A percentile compares a stretch with the other conserved stretches of the same genome.
Conservation (phyloP, 2,113 vertebrate species). For the Budorcas taxicolor region DNA sequence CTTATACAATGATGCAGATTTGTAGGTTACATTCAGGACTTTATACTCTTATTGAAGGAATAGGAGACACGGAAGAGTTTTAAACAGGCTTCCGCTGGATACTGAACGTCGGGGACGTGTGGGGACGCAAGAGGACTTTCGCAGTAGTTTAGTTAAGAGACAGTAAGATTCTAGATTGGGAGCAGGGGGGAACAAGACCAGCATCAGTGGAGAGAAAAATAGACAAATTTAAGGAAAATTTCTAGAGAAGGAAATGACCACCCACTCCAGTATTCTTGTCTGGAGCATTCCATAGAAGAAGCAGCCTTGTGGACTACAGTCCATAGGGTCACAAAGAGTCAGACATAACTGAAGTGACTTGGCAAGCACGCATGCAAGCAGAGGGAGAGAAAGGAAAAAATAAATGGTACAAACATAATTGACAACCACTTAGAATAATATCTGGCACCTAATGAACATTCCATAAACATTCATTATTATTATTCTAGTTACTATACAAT, state of each 20-base stretch:
- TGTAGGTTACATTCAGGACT: neutral
- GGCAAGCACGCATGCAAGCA: neutral
- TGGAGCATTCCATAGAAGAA: neutral
- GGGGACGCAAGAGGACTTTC: neutral
- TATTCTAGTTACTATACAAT: neutral
- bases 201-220: neutral
- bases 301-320: neutral
- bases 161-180: neutral
- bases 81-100: neutral
- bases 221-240: neutral
- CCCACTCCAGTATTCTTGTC: neutral
- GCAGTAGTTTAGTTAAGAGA: neutral
- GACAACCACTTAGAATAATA: neutral
- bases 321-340: neutral
- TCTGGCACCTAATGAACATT: neutral
- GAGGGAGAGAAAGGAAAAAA: neutral
- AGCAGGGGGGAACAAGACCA: fast-evolving
- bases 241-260: neutral
- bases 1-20: neutral
- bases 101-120: neutral
- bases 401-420: neutral
- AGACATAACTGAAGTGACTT: neutral
- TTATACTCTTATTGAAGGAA: neutral
- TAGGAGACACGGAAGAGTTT: neutral
- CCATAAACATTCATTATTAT: neutral